A percentile compares a stretch with the other conserved stretches of the same genome.
phyloP scores from a whole-genome alignment of 2,113 vertebrate genomes.

The Anas platyrhynchos region DNA sequence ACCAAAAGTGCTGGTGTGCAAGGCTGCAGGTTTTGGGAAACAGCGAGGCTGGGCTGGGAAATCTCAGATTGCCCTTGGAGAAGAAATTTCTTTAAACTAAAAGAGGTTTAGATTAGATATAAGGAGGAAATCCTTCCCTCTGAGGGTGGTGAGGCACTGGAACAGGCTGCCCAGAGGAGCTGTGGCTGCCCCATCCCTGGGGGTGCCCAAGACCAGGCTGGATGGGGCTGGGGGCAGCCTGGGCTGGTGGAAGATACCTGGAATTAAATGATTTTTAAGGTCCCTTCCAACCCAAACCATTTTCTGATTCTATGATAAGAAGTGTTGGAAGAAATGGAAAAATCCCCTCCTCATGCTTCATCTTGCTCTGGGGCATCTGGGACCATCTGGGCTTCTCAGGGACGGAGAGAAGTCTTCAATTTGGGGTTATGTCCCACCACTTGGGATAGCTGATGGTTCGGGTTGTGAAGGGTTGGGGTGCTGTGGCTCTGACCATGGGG shows the following conservation, averaged over 20 bases:
- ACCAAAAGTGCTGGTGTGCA: background rate
- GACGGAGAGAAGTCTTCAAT: background rate
- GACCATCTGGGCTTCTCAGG: background rate
- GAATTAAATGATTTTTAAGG: too few species aligned
- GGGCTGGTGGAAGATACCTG: too few species aligned
- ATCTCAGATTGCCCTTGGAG: background rate
- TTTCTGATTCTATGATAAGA: background rate
- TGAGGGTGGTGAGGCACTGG: too few species aligned
- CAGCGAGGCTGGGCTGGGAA: background rate
- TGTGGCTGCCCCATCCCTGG: too few species aligned
- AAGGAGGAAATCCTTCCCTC: too few species aligned
- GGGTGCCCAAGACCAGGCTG: too few species aligned
- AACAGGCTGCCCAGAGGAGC: too few species aligned
- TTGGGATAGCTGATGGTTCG: background rate
- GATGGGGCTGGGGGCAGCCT: too few species aligned
- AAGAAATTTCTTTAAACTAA: too few species aligned
- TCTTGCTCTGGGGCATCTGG: background rate
- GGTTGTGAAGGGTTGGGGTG: background rate
- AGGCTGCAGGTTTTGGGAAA: background rate
- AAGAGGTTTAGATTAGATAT: too few species aligned
- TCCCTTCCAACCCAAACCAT: too few species aligned
- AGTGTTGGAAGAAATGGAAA: background rate
- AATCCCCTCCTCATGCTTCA: background rate
- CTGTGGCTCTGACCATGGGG: background rate
- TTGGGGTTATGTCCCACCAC: background rate